Percentiles rank a stretch among this genome's conserved stretches.
Evolutionary conservation across 2,113 vertebrate genomes (phyloP).

Genomic region (Acanthochromis polyacanthus): DNA sequence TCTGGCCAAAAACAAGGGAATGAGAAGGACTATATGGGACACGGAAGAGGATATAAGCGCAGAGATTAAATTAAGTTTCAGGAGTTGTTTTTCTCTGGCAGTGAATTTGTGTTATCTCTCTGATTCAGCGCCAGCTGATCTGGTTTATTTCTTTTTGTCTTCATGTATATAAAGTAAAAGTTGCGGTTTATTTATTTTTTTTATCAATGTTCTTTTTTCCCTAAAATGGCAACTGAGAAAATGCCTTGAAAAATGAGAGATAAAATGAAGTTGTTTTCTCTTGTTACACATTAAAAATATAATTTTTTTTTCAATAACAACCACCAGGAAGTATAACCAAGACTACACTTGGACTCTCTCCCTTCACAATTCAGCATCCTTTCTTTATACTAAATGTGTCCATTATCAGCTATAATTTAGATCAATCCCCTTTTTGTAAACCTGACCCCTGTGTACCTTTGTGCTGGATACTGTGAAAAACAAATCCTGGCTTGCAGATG

Average conservation of each 20-base stretch:
- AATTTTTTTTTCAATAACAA: too few species aligned
- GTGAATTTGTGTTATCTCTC: background rate
- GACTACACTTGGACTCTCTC: too few species aligned
- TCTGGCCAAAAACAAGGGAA: conserved; percentile 40
- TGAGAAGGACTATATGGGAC: conserved; percentile 27
- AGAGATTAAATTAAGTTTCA: background rate
- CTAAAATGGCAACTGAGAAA: background rate
- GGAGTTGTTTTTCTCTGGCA: background rate
- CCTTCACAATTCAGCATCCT: too few species aligned
- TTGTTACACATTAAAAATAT: too few species aligned
- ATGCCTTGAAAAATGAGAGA: too few species aligned
- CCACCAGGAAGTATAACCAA: too few species aligned
- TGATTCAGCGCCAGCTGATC: too few species aligned
- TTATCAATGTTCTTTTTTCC: background rate
- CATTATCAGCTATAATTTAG: conserved; percentile 5
- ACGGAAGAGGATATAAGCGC: background rate
- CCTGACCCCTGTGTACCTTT: conserved; percentile 15
- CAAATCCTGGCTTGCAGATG: conserved; percentile 31
- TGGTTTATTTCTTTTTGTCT: too few species aligned
- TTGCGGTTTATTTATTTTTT: too few species aligned
- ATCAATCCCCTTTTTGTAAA: conserved; percentile 6
- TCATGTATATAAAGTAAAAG: too few species aligned
- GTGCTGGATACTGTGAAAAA: conserved; percentile 29
- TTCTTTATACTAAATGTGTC: too few species aligned
- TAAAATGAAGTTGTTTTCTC: too few species aligned